Evolutionary conservation across 2,888 invertebrate genomes (phyloP).

Genomic region (Helicoverpa assulta): DNA sequence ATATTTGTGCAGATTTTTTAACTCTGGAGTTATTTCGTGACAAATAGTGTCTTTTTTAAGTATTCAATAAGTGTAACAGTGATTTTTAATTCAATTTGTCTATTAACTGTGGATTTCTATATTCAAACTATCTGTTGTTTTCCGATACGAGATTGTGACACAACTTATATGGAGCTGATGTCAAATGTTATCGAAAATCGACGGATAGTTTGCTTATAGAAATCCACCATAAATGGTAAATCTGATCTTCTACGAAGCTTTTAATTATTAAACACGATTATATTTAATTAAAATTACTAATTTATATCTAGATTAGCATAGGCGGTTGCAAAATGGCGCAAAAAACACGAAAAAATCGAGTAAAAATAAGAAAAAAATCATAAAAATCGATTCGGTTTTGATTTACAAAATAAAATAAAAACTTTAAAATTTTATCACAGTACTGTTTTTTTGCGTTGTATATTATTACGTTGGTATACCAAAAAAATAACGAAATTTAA

Average conservation of each 20-base stretch:
- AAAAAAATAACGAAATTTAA: constrained; percentile 1
- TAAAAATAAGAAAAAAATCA: constrained; percentile 56
- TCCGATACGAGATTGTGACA: no score
- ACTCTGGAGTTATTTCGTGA: constrained; percentile 48
- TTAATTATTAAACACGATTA: constrained; percentile 35
- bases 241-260: constrained; percentile 42
- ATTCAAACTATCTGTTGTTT: no score
- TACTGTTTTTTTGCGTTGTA: constrained; percentile 5
- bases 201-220: no score
- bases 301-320: constrained; percentile 44
- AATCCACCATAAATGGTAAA: constrained; percentile 19
- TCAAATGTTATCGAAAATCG: no score
- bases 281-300: constrained; percentile 28
- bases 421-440: constrained; percentile 55
- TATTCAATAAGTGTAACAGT: constrained; percentile 15
- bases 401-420: constrained; percentile 10
- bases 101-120: constrained; percentile 3
- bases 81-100: constrained; percentile 34
- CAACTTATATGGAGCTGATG: no score
- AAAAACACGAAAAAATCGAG: constrained; percentile 35
- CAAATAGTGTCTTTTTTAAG: constrained; percentile 12
- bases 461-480: neutral
- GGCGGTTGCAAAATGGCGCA: constrained; percentile 59
- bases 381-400: constrained; percentile 7
- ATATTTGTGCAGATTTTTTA: constrained; percentile 50